These are phyloP conservation scores for Brachyalestes nurse DNA, from an alignment of 2,797 vertebrate species.

Conservation along the genomic window DNA sequence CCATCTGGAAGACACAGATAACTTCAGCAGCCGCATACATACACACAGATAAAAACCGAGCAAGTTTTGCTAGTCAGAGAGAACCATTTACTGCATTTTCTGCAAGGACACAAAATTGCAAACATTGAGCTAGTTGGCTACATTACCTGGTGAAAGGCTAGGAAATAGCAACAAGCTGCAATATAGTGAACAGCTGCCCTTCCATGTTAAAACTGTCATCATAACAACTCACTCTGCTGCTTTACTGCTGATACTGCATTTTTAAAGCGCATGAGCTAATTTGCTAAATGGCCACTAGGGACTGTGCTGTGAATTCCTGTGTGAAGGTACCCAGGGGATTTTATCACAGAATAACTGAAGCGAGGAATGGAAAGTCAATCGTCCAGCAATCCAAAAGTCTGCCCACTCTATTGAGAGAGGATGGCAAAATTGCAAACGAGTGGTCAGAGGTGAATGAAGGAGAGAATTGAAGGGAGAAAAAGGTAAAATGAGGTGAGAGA, in stretches of 20 bases:
- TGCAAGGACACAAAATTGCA: neutral
- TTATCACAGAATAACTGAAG: slow-evolving; percentile 34
- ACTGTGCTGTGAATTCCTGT: neutral
- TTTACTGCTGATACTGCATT: neutral
- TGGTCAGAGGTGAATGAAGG: neutral
- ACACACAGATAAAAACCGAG: neutral
- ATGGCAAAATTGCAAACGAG: slow-evolving; percentile 20
- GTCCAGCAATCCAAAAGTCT: slow-evolving; percentile 16
- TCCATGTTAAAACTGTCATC: slow-evolving; percentile 11
- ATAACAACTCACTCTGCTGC: neutral
- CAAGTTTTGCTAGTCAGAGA: neutral
- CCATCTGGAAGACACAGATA: slow-evolving; percentile 37
- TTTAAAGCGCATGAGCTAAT: neutral
- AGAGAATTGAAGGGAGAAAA: neutral
- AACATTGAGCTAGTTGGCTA: neutral
- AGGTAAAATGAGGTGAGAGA: neutral
- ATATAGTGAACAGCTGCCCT: slow-evolving; percentile 17
- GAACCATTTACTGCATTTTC: neutral
- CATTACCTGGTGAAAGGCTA: neutral
- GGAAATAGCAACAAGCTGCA: slow-evolving; percentile 8
- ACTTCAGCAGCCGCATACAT: slow-evolving; percentile 1
- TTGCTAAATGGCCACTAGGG: slow-evolving; percentile 31
- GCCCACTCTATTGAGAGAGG: slow-evolving; percentile 7
- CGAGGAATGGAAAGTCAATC: slow-evolving; percentile 40
- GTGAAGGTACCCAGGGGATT: slow-evolving; percentile 22